Percentiles rank a stretch among this genome's conserved stretches.
Conservation (phyloP, 2,888 invertebrate genomes). For the Gibbula magus region DNA sequence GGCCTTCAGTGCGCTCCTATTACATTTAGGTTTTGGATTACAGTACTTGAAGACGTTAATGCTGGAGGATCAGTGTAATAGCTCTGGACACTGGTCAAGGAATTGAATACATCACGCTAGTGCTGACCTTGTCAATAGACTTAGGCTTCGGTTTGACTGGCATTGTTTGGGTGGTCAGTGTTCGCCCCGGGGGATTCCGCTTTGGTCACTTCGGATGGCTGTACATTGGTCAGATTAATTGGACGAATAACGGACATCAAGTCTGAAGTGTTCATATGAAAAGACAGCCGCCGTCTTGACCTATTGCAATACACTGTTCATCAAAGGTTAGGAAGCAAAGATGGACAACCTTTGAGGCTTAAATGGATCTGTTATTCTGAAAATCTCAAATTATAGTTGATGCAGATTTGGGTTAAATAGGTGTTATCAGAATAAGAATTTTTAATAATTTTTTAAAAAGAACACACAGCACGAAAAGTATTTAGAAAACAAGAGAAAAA, state of each 20-base stretch:
- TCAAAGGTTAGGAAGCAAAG: no score
- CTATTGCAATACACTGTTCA: no score
- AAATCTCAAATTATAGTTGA: no score
- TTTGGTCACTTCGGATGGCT: neutral
- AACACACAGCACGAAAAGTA: no score
- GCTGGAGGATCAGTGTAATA: neutral
- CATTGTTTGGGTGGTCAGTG: neutral
- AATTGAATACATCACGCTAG: neutral
- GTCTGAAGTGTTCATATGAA: no score
- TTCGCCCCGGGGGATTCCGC: neutral
- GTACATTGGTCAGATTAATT: neutral
- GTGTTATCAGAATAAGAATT: no score
- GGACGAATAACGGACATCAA: neutral
- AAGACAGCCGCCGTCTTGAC: no score
- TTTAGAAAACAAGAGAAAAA: no score
- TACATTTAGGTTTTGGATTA: neutral
- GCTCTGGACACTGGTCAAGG: neutral
- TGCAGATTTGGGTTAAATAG: no score
- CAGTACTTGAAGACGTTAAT: neutral
- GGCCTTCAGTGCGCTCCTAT: neutral
- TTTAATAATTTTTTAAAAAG: no score
- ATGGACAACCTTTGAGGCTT: no score
- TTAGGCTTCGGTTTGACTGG: neutral
- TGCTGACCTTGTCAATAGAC: neutral
- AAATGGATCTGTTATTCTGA: no score